Percentiles rank a stretch among this genome's conserved stretches.
Conservation (phyloP, 2,113 vertebrate species). For the Salminus brasiliensis region DNA sequence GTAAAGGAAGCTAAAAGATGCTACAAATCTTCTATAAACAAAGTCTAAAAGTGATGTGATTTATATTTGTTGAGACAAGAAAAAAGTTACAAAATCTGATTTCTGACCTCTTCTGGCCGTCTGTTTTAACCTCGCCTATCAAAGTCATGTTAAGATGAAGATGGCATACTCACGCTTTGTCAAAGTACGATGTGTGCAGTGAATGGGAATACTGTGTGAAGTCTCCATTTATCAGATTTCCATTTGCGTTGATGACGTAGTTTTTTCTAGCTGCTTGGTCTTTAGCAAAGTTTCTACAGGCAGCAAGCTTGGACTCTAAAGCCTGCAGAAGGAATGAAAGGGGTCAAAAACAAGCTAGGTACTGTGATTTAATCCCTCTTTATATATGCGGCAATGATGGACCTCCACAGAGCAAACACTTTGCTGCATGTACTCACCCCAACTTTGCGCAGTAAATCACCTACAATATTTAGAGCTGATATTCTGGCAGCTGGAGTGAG, state of each 20-base stretch:
- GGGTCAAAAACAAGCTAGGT: background rate
- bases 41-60: no score
- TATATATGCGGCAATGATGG: no score
- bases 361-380: background rate
- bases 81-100: background rate
- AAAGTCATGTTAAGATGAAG: background rate
- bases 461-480: constrained; percentile 97
- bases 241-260: constrained; percentile 80
- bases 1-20: no score
- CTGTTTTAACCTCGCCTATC: no score
- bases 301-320: constrained; percentile 94
- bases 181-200: constrained; percentile 87
- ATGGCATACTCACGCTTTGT: constrained; percentile 86
- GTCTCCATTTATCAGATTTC: constrained; percentile 79
- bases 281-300: constrained; percentile 94
- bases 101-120: background rate
- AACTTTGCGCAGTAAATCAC: constrained; percentile 95
- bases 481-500: constrained; percentile 96
- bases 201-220: constrained; percentile 83
- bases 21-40: no score
- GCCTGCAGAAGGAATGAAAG: constrained; percentile 75
- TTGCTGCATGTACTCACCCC: constrained; percentile 82
- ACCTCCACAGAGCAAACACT: background rate
- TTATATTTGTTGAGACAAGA: no score
- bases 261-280: constrained; percentile 92